Evolutionary conservation across 2,113 vertebrate species (phyloP), one percentile per base, ranked within the genome.

Genomic region (Motacilla tschutschensis): DNA sequence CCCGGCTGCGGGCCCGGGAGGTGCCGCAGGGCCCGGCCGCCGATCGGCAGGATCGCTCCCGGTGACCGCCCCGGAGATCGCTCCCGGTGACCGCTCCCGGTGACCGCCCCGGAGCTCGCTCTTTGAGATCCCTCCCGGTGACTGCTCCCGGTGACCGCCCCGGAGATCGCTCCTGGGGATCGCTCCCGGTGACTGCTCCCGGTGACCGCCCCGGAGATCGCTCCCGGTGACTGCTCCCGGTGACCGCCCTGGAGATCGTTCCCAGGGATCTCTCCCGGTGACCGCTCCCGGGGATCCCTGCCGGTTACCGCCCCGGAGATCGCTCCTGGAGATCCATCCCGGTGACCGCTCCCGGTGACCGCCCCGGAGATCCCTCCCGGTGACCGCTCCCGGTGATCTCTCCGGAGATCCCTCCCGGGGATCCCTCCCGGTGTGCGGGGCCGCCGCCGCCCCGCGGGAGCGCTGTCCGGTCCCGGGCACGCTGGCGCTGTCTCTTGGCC

Each of bases 61-160:
- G 31, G 19, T 8, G 51, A n/a, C 5, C 21, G 4, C 44, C 44
- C 44, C 46, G 46, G 13, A 3, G 22, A 47, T 2, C 21, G 2
- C 20, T 14, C 46, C 25, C 9, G 25, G 47, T 4, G 16, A 28
- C 2, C 6, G 3, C 28, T 51, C 16, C 48, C 10, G 48, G 17
- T 7, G 26, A 50, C 6, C 25, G 1, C 26, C 28, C 3, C 16
- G 9, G 9, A 15, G 14, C 16, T 17, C 25, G 0, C 47, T 48
- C 5, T 9, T 2, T 3, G 8, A 1, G 26, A 50, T 7, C 26
- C 1, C 26, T 29, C 26, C 24, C 8, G 8, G 14, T 9, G 47
- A 50, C 3, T 15, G 3, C 25, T 50, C 9, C 9, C 14, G 5
- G 24, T 4, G 47, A n/a, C n/a, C n/a, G n/a, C n/a, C n/a, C 17